phyloP scores from a whole-genome alignment of 2,888 invertebrate species.

The Sipha maydis region DNA sequence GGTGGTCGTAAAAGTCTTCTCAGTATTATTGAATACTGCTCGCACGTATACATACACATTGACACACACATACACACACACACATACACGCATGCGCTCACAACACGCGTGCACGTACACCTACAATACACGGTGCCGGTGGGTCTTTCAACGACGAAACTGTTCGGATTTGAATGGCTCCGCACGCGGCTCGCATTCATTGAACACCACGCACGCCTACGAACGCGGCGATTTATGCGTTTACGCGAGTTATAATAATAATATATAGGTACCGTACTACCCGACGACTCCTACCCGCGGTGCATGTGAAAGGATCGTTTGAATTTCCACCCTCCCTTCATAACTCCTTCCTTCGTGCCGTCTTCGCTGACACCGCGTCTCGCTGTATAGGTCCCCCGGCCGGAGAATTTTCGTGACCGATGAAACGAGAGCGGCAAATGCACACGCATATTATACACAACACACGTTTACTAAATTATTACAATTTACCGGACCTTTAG shows the following conservation, averaged over 20 bases:
- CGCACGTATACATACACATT: not conserved
- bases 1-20: constrained; percentile 40
- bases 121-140: not conserved
- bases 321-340: not conserved
- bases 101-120: not conserved
- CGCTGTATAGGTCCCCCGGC: too few relatives aligned
- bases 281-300: constrained; percentile 1
- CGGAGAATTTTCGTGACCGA: not conserved
- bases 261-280: not conserved
- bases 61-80: too few relatives aligned
- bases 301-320: constrained; percentile 38
- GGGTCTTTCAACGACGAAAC: constrained; percentile 30
- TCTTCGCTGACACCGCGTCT: not conserved
- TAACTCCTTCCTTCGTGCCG: not conserved
- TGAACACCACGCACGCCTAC: not conserved
- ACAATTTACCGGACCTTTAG: too few relatives aligned
- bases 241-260: not conserved
- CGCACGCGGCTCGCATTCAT: not conserved
- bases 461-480: too few relatives aligned
- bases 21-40: not conserved
- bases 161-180: constrained; percentile 15
- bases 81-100: too few relatives aligned
- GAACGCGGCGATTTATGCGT: not conserved
- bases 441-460: too few relatives aligned
- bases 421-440: not conserved